Conservation (phyloP, 64 coral and sea anemone genomes). For the Pocillopora damicornis region DNA sequence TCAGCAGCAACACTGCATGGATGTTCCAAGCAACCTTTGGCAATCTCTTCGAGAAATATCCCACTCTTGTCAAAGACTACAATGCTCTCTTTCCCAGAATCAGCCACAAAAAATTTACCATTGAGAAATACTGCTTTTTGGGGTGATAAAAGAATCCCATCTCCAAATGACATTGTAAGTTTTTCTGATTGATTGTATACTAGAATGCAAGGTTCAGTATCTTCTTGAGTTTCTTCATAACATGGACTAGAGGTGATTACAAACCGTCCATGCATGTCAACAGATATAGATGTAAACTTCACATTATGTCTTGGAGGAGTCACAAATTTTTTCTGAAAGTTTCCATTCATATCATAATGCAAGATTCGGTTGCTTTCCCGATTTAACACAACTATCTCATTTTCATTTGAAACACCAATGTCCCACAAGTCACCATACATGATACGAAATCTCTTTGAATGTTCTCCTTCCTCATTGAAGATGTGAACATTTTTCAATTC, state of each 20-base stretch:
- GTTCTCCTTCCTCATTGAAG: conserved; percentile 37
- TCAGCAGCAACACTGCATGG: conserved; percentile 44
- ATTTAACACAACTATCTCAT: conserved; percentile 63
- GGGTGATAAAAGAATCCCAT: conserved; percentile 5
- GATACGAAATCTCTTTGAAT: conserved; percentile 31
- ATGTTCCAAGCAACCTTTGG: background rate
- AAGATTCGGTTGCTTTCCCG: conserved; percentile 63
- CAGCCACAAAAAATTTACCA: conserved; percentile 50
- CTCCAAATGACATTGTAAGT: conserved; percentile 46
- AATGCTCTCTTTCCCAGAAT: conserved; percentile 4
- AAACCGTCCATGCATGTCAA: conserved; percentile 49
- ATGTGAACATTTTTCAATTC: conserved; percentile 47
- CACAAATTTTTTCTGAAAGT: conserved; percentile 38
- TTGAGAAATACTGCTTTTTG: conserved; percentile 58
- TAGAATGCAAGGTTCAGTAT: conserved; percentile 8
- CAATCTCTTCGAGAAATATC: conserved; percentile 32
- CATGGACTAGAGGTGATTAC: conserved; percentile 28
- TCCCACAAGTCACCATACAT: conserved; percentile 65
- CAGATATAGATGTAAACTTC: conserved; percentile 52
- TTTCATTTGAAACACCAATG: conserved; percentile 47
- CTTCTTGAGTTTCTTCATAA: conserved; percentile 30
- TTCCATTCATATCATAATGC: conserved; percentile 59
- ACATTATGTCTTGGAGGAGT: conserved; percentile 26
- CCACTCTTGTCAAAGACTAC: conserved; percentile 59
- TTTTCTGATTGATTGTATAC: conserved; percentile 37